Percentiles rank a stretch among this genome's conserved stretches.
phyloP scores from a whole-genome alignment of 1,140 invertebrate species.

The Pachypeltis micranthus region DNA sequence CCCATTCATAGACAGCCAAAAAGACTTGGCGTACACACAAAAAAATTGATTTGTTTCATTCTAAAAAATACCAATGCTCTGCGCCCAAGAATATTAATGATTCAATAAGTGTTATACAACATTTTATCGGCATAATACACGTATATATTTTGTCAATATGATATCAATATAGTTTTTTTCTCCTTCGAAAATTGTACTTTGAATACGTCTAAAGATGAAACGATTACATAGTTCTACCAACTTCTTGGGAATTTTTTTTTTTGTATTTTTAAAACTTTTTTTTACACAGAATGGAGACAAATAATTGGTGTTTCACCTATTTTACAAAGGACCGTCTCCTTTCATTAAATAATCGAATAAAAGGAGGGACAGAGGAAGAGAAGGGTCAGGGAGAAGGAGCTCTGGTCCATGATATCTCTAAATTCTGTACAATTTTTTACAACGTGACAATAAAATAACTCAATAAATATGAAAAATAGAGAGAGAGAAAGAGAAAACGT shows the following conservation, averaged over 20 bases:
- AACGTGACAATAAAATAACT: too few relatives aligned
- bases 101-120: background rate
- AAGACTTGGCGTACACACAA: too few relatives aligned
- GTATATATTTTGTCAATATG: constrained; percentile 1
- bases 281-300: constrained; percentile 7
- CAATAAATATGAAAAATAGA: too few relatives aligned
- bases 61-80: background rate
- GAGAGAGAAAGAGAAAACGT: too few relatives aligned
- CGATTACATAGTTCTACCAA: constrained; percentile 3
- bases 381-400: too few relatives aligned
- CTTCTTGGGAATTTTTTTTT: too few relatives aligned
- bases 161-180: constrained; percentile 7
- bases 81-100: background rate
- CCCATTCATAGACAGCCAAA: too few relatives aligned
- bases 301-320: constrained; percentile 17
- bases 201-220: constrained; percentile 9
- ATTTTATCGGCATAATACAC: constrained; percentile 3
- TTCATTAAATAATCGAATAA: too few relatives aligned
- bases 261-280: too few relatives aligned
- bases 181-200: constrained; percentile 6
- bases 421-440: constrained; percentile 5
- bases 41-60: background rate
- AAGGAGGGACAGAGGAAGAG: too few relatives aligned
- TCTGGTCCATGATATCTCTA: background rate
- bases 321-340: background rate